Conservation (phyloP, 2,888 invertebrate genomes). For the Blastobasis adustella region DNA sequence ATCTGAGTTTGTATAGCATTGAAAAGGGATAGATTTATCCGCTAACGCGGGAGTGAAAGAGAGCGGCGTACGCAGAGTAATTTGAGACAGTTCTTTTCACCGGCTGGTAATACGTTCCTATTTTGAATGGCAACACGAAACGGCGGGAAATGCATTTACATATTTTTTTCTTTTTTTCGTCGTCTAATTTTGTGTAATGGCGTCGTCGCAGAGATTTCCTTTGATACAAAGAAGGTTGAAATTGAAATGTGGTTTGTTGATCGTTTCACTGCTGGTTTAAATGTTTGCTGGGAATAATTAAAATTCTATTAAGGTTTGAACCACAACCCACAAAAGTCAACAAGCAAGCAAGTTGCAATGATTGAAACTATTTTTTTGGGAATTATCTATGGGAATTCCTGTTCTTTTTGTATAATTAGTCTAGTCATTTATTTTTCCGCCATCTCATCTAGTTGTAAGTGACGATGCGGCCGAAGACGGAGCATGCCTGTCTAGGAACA, state of each 20-base stretch:
- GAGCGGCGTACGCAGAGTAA: constrained; percentile 53
- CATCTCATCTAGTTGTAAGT: no score
- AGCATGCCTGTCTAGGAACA: no score
- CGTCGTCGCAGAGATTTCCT: constrained; percentile 49
- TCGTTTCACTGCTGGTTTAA: no score
- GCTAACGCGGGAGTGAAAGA: constrained; percentile 22
- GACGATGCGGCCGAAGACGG: no score
- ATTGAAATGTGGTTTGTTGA: constrained; percentile 20
- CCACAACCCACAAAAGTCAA: no score
- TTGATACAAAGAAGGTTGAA: constrained; percentile 49
- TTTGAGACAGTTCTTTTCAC: constrained; percentile 75
- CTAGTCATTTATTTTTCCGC: no score
- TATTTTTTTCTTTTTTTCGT: constrained; percentile 52
- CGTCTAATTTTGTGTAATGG: constrained; percentile 65
- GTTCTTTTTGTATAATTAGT: no score
- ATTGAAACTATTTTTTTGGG: no score
- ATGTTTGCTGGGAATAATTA: no score
- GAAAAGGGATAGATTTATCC: constrained; percentile 36
- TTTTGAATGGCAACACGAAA: constrained; percentile 72
- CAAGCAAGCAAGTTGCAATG: no score
- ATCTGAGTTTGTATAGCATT: constrained; percentile 70
- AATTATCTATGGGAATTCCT: no score
- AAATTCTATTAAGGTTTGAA: no score
- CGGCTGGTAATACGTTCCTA: constrained; percentile 68
- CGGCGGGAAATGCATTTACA: constrained; percentile 71